A percentile compares a stretch with the other conserved stretches of the same genome.
These are phyloP conservation scores for Polyergus mexicanus DNA, from an alignment of 1,140 invertebrate species.

Conservation along the genomic window DNA sequence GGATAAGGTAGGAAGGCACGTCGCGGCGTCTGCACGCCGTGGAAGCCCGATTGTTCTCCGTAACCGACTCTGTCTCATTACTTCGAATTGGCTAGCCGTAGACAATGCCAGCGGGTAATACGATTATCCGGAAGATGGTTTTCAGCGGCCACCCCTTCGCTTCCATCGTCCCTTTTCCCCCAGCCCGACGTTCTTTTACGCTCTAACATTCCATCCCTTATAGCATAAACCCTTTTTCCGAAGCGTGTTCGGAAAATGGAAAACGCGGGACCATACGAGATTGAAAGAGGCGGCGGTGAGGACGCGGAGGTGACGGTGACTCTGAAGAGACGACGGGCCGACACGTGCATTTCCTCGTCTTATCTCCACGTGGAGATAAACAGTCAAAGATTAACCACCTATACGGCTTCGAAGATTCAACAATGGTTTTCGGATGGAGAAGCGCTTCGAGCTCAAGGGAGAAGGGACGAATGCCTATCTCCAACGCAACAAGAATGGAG, in stretches of 20 bases:
- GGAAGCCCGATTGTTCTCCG: conserved; percentile 84
- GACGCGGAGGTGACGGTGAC: conserved; percentile 46
- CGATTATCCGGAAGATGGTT: conserved; percentile 81
- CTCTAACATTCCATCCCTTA: conserved; percentile 9
- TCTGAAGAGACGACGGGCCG: conserved; percentile 60
- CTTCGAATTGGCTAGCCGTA: conserved; percentile 84
- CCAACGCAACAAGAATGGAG: conserved; percentile 24
- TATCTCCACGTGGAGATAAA: conserved; percentile 48
- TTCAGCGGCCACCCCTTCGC: conserved; percentile 73
- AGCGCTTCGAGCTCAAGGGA: background rate
- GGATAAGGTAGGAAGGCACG: conserved; percentile 74
- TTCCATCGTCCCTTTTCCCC: conserved; percentile 37
- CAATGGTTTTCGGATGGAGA: background rate
- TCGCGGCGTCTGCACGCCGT: conserved; percentile 70
- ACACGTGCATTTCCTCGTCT: conserved; percentile 17
- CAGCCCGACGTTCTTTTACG: conserved; percentile 64
- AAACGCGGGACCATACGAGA: background rate
- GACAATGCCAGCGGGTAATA: conserved; percentile 84
- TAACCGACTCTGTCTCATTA: conserved; percentile 84
- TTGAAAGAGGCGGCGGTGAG: background rate
- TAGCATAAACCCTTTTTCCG: conserved; percentile 66
- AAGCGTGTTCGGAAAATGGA: conserved; percentile 21
- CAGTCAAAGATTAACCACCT: conserved; percentile 66
- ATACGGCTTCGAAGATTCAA: background rate
- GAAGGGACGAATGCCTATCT: background rate